A percentile compares a stretch with the other conserved stretches of the same genome.
phyloP scores from a whole-genome alignment of 2,113 vertebrate genomes.

The Embiotoca jacksoni region DNA sequence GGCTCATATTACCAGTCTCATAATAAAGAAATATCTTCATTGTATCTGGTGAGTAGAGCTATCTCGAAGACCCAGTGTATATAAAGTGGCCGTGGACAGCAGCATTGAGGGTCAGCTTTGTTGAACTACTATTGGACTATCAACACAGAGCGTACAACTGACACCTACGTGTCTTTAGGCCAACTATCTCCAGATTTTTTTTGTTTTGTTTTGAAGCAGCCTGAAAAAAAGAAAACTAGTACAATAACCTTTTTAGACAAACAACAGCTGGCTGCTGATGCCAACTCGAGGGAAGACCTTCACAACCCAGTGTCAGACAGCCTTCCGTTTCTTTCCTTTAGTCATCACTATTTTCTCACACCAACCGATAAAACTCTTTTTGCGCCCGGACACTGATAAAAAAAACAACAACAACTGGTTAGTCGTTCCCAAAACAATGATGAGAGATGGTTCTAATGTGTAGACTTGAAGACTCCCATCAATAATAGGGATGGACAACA shows the following conservation, averaged over 20 bases:
- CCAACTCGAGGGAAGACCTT: not conserved
- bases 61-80: not conserved
- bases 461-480: not conserved
- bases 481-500: not conserved
- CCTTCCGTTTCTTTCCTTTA: constrained; percentile 7
- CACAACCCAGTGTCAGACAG: not conserved
- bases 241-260: rapidly evolving
- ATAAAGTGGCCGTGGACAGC: too few species aligned
- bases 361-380: not conserved
- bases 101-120: too few species aligned
- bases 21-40: too few species aligned
- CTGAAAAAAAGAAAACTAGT: not conserved
- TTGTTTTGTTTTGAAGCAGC: not conserved
- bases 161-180: too few species aligned
- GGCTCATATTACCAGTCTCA: constrained; percentile 1
- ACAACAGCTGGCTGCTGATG: not conserved
- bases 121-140: too few species aligned
- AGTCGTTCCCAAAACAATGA: not conserved
- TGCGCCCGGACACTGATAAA: not conserved
- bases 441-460: not conserved
- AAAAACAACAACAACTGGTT: not conserved
- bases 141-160: too few species aligned
- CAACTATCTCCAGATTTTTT: not conserved
- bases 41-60: not conserved
- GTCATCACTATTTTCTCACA: not conserved